Conservation (phyloP, 2,888 invertebrate genomes). For the Melangyna quadrimaculata region DNA sequence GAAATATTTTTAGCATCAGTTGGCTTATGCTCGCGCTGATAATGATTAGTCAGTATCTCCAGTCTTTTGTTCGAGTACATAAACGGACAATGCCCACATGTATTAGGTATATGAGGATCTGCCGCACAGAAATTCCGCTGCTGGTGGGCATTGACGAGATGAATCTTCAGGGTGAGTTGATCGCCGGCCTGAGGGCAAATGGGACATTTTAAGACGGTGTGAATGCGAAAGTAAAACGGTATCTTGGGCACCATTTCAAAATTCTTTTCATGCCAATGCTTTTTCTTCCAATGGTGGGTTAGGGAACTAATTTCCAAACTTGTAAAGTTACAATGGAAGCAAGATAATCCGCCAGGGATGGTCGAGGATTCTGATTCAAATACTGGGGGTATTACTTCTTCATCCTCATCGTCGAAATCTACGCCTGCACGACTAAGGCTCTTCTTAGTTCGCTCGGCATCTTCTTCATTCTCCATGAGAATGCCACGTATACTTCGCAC, state of each 20-base stretch:
- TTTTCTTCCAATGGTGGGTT: slow-evolving; percentile 54
- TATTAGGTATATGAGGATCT: slow-evolving; percentile 72
- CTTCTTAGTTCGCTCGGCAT: slow-evolving; percentile 52
- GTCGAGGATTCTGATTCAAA: slow-evolving; percentile 37
- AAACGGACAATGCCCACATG: slow-evolving; percentile 76
- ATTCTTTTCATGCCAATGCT: slow-evolving; percentile 74
- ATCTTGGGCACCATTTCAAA: slow-evolving; percentile 61
- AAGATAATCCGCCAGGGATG: slow-evolving; percentile 73
- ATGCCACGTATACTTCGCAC: slow-evolving; percentile 85
- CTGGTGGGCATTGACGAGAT: slow-evolving; percentile 73
- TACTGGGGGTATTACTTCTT: slow-evolving; percentile 54
- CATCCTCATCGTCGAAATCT: slow-evolving; percentile 58
- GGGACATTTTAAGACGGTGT: slow-evolving; percentile 75
- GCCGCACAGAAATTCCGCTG: slow-evolving; percentile 78
- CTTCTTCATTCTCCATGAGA: slow-evolving; percentile 82
- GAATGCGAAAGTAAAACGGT: slow-evolving; percentile 76
- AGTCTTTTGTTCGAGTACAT: slow-evolving; percentile 48
- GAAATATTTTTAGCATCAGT: slow-evolving; percentile 75
- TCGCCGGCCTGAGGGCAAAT: slow-evolving; percentile 74
- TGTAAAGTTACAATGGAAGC: slow-evolving; percentile 75
- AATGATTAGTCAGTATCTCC: slow-evolving; percentile 72
- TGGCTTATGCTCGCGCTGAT: slow-evolving; percentile 72
- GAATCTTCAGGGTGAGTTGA: slow-evolving; percentile 73
- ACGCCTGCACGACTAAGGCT: slow-evolving; percentile 45
- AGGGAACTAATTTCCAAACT: slow-evolving; percentile 71